phyloP scores from a whole-genome alignment of 2,888 invertebrate species.

The Mythimna vitellina region DNA sequence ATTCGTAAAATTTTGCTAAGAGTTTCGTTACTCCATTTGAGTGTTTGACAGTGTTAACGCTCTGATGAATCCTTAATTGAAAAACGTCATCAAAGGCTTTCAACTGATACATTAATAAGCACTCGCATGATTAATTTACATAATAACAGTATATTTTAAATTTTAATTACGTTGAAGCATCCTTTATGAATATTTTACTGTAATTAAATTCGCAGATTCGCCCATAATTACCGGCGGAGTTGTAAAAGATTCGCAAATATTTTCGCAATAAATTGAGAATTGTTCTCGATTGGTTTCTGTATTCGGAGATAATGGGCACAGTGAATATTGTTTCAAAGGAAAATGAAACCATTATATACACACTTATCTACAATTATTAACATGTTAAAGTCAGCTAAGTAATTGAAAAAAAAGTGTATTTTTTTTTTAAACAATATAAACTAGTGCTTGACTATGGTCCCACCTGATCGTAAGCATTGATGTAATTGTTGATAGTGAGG shows the following conservation, averaged over 20 bases:
- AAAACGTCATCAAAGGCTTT: constrained; percentile 49
- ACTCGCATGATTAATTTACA: constrained; percentile 44
- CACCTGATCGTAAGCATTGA: too few species aligned
- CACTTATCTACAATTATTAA: background rate
- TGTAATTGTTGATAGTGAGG: too few species aligned
- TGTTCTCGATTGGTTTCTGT: constrained; percentile 13
- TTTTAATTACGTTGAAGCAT: constrained; percentile 49
- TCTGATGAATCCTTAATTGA: constrained; percentile 28
- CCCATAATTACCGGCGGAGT: constrained; percentile 35
- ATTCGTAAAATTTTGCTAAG: background rate
- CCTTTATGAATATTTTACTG: constrained; percentile 51
- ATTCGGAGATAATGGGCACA: background rate
- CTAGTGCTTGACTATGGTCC: too few species aligned
- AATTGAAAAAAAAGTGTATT: too few species aligned
- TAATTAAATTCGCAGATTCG: constrained; percentile 47
- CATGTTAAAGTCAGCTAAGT: background rate
- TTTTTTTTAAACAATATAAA: too few species aligned
- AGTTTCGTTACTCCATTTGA: background rate
- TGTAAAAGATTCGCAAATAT: constrained; percentile 34
- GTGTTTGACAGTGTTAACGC: background rate
- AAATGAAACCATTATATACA: constrained; percentile 1
- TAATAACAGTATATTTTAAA: constrained; percentile 47
- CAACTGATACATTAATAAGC: constrained; percentile 39
- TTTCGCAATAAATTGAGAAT: constrained; percentile 31
- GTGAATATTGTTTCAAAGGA: constrained; percentile 22